These are phyloP conservation scores for Cyphomyrus plagiostoma DNA, from an alignment of 2,113 vertebrate genomes.

Conservation along the genomic window DNA sequence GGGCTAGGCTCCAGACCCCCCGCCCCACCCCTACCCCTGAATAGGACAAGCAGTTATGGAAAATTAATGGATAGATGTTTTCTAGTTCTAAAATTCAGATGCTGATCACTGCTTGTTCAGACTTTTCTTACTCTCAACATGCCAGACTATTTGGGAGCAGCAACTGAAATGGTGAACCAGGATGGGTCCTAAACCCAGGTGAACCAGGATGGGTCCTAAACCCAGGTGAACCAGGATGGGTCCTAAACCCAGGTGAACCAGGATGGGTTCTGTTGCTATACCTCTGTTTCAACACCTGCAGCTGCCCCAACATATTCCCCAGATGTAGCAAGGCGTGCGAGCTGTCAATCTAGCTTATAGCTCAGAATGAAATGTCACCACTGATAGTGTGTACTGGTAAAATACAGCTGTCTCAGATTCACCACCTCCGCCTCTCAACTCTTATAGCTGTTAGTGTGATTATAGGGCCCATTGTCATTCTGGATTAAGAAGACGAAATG, in stretches of 20 bases:
- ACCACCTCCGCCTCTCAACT: neutral
- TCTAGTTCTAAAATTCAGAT: neutral
- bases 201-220: neutral
- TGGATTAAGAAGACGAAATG: neutral
- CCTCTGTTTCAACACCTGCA: neutral
- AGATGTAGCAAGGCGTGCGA: neutral
- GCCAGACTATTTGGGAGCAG: neutral
- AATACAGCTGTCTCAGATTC: neutral
- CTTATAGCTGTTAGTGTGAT: neutral
- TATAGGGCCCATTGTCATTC: neutral
- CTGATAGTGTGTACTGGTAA: neutral
- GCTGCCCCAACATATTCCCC: neutral
- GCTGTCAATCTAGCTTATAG: neutral
- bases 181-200: neutral
- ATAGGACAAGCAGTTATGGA: neutral
- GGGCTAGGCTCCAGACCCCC: neutral
- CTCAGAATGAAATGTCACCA: neutral
- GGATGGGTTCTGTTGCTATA: neutral
- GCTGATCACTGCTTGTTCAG: neutral
- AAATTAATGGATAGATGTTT: neutral
- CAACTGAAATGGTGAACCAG: neutral
- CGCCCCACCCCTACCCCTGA: too few relatives aligned
- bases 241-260: neutral
- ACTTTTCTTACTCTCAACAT: neutral
- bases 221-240: neutral